Base-by-base conservation (phyloP, 1,140 invertebrate genomes). In the Anthonomus grandis region DNA sequence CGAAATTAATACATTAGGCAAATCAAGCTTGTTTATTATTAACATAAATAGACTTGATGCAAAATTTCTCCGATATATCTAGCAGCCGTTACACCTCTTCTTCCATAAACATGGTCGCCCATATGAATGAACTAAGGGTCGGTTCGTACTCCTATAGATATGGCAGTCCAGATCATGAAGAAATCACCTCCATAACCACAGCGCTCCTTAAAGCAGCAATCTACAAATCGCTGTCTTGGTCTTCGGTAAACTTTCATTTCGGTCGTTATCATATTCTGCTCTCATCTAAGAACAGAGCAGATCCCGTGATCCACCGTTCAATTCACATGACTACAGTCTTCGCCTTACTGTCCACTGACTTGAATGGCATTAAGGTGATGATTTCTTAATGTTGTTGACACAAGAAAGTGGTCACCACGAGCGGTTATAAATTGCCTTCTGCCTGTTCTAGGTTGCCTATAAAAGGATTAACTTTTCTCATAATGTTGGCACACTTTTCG, bases 181-280 rank as follows among this genome's bases (percentile, higher is more conserved):
- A n/a, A n/a, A n/a, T n/a, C n/a, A n/a, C n/a, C n/a, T n/a, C n/a
- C n/a, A n/a, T n/a, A n/a, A n/a, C n/a, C n/a, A n/a, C n/a, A n/a
- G n/a, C n/a, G n/a, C n/a, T n/a, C n/a, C n/a, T n/a, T n/a, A n/a
- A n/a, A n/a, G n/a, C n/a, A n/a, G n/a, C n/a, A n/a, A n/a, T n/a
- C n/a, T 39, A 17, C 37, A 57, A 60, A 70, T 17, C 64, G 57
- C 49, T 67, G 59, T 51, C 55, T 55, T 18, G 37, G 49, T 41
- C 62, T 61, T 47, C 62, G 60, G 55, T 57, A 46, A 9, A 5
- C 39, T 22, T 37, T 48, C 62, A 6, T 12, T 42, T 17, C 41
- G 8, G 15, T 47, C 50, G n/a, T 8, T 5, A n/a, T 45, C 10
- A 21, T 24, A 5, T n/a, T n/a, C n/a, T n/a, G n/a, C n/a, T n/a